Evolutionary conservation across 2,797 vertebrate genomes (phyloP).

Genomic region (Pristis pectinata): DNA sequence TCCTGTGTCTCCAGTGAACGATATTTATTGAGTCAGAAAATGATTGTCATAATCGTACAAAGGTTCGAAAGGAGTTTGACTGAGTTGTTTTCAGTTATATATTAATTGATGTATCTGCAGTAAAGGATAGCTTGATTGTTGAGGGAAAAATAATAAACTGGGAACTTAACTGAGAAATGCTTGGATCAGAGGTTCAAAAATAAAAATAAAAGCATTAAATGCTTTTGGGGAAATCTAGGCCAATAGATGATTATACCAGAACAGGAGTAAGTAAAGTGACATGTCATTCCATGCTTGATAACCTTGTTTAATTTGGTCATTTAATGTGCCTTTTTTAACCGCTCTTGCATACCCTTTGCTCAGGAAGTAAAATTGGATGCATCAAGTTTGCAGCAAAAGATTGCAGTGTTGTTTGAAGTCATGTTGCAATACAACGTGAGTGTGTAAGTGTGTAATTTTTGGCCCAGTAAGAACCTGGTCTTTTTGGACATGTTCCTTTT

Average conservation of each 20-base stretch:
- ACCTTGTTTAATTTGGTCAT: too few relatives aligned
- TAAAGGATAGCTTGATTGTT: neutral
- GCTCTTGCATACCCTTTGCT: neutral
- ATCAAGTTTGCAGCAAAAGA: neutral
- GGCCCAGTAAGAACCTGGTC: neutral
- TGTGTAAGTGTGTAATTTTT: neutral
- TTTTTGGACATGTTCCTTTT: neutral
- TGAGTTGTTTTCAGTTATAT: neutral
- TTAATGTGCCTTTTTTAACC: neutral
- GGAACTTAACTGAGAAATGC: neutral
- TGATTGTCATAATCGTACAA: neutral
- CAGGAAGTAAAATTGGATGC: neutral
- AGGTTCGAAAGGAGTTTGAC: neutral
- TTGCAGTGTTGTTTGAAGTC: too few relatives aligned
- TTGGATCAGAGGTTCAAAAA: neutral
- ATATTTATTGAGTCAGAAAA: neutral
- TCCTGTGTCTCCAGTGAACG: too few relatives aligned
- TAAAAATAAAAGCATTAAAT: neutral
- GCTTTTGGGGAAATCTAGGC: too few relatives aligned
- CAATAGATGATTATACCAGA: neutral
- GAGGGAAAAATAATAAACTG: neutral
- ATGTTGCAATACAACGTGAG: neutral
- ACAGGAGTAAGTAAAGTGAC: neutral
- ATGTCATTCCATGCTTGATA: neutral
- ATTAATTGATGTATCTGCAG: neutral